Conservation (phyloP, 2,113 vertebrate genomes). For the Sclerurus mexicanus region DNA sequence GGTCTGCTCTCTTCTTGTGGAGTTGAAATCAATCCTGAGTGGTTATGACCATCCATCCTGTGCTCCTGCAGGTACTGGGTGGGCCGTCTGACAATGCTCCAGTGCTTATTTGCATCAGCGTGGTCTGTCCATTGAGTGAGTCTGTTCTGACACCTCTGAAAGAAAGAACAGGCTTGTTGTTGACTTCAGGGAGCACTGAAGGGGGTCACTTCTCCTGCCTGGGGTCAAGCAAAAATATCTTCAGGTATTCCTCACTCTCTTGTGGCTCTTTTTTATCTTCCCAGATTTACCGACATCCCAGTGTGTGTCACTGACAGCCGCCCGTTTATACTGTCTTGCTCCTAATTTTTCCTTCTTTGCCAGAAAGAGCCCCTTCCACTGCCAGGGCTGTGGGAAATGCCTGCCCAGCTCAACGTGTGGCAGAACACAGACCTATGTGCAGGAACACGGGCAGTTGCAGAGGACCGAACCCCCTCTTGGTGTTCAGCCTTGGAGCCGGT, state of each 20-base stretch:
- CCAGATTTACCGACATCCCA: background rate
- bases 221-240: background rate
- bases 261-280: background rate
- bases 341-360: background rate
- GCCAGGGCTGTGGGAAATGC: background rate
- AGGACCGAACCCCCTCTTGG: too few relatives aligned
- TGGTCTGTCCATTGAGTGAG: fast-evolving
- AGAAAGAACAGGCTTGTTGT: background rate
- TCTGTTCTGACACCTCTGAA: background rate
- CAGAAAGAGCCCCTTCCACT: background rate
- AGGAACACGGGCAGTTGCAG: fast-evolving
- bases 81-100: fast-evolving
- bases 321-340: background rate
- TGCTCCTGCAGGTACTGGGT: fast-evolving
- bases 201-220: background rate
- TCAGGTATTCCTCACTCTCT: background rate
- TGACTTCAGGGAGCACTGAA: background rate
- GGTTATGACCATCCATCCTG: fast-evolving
- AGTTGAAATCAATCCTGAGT: background rate
- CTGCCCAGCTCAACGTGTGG: fast-evolving
- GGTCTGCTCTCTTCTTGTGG: background rate
- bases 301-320: fast-evolving
- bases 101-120: fast-evolving
- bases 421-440: fast-evolving
- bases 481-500: fast-evolving